Evolutionary conservation across 1,140 invertebrate genomes (phyloP).

Genomic region (Formica exsecta): DNA sequence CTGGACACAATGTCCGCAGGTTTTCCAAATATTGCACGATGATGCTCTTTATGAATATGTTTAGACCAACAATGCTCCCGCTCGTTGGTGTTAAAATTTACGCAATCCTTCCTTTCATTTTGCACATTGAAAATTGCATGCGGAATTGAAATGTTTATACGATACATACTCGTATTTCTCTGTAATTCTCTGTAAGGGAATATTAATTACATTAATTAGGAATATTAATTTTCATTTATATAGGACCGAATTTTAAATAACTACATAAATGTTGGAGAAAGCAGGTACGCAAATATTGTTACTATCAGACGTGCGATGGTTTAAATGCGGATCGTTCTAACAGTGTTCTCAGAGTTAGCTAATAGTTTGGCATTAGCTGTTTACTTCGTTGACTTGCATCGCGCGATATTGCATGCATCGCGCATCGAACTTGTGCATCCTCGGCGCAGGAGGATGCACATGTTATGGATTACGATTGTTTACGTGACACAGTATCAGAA

Average conservation of each 20-base stretch:
- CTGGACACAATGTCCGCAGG: constrained; percentile 13
- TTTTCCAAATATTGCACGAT: constrained; percentile 40
- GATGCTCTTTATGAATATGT: constrained; percentile 33
- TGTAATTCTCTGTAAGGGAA: not conserved
- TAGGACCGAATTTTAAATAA: not conserved
- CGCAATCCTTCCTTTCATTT: not conserved
- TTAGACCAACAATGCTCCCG: not conserved
- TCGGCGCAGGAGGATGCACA: not conserved
- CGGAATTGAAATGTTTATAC: constrained; percentile 17
- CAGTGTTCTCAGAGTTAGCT: constrained; percentile 33
- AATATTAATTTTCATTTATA: not conserved
- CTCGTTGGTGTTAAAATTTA: constrained; percentile 16
- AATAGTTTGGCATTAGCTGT: constrained; percentile 58
- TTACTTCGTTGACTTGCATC: constrained; percentile 56
- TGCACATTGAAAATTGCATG: constrained; percentile 1
- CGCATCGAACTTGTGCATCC: constrained; percentile 44
- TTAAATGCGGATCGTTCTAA: constrained; percentile 19
- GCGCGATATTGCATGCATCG: constrained; percentile 29
- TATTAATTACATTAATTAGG: not conserved
- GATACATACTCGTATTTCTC: not conserved
- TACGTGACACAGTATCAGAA: constrained; percentile 61
- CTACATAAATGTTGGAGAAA: not conserved
- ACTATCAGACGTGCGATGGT: not conserved
- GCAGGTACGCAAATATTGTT: not conserved
- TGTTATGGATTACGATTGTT: constrained; percentile 56